Conservation (phyloP, 2,797 vertebrate genomes). For the Galago senegalensis region DNA sequence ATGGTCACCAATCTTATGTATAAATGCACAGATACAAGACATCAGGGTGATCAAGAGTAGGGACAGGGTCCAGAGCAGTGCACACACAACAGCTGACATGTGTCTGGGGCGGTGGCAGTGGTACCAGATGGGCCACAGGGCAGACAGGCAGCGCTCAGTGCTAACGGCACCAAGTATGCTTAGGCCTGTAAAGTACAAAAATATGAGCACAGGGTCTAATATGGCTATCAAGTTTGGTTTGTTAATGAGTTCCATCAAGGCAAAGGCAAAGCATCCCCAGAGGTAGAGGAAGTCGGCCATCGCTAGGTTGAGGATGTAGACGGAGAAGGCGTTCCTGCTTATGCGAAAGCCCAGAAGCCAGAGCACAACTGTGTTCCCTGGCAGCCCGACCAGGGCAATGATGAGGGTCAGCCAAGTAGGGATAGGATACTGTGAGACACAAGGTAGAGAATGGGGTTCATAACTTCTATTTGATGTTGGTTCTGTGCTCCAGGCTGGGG, state of each 20-base stretch:
- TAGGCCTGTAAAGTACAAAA: background rate
- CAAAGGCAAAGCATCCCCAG: background rate
- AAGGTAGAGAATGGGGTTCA: background rate
- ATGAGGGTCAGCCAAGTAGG: fast-evolving
- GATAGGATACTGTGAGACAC: fast-evolving
- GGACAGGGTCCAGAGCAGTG: slow-evolving; percentile 80
- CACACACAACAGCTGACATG: background rate
- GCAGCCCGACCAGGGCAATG: background rate
- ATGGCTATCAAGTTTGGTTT: too few species aligned
- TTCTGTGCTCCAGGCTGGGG: background rate
- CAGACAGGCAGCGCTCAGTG: background rate
- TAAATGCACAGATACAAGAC: background rate
- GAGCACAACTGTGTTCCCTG: background rate
- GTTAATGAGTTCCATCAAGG: fast-evolving
- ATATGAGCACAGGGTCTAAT: background rate
- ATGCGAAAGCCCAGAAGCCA: slow-evolving; percentile 31
- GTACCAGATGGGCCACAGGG: background rate
- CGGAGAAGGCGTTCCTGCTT: background rate
- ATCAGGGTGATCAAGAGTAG: background rate
- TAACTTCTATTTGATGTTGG: background rate
- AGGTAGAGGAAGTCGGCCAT: slow-evolving; percentile 36
- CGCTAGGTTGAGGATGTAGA: slow-evolving; percentile 62
- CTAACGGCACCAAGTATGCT: slow-evolving; percentile 65
- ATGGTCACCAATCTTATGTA: fast-evolving
- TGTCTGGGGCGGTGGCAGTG: fast-evolving